These are phyloP conservation scores for Mormyrus iriodes DNA, from an alignment of 2,113 vertebrate genomes.

Conservation along the genomic window DNA sequence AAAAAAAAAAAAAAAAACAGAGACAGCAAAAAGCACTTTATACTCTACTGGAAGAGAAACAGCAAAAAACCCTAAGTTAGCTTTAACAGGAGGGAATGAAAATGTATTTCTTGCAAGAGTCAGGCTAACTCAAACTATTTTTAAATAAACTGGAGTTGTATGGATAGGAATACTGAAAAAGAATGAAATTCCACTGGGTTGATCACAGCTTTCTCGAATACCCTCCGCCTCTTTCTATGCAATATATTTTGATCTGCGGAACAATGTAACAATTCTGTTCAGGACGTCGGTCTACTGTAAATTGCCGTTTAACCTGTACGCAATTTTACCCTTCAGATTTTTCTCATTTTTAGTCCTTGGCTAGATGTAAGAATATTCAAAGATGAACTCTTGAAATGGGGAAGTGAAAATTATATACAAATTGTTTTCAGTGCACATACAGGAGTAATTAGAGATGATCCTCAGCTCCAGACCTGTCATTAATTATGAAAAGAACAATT, in stretches of 20 bases:
- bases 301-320: not conserved
- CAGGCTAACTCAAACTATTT: not conserved
- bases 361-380: not conserved
- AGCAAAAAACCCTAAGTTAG: not conserved
- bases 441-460: not conserved
- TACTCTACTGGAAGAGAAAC: not conserved
- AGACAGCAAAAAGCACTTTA: not conserved
- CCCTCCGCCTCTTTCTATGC: not conserved
- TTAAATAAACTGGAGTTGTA: not conserved
- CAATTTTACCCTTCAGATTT: not conserved
- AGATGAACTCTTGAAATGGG: not conserved
- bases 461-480: not conserved
- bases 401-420: not conserved
- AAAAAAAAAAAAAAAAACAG: not conserved
- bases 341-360: not conserved
- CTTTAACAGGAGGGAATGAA: not conserved
- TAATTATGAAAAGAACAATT: slow-evolving; percentile 19
- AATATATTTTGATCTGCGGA: not conserved
- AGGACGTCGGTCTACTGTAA: not conserved
- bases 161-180: not conserved
- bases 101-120: not conserved
- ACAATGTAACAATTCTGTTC: not conserved
- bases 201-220: not conserved
- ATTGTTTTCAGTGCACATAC: not conserved
- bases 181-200: not conserved